Evolutionary conservation across 2,888 invertebrate species (phyloP).

Genomic region (Chloroclysta siterata): DNA sequence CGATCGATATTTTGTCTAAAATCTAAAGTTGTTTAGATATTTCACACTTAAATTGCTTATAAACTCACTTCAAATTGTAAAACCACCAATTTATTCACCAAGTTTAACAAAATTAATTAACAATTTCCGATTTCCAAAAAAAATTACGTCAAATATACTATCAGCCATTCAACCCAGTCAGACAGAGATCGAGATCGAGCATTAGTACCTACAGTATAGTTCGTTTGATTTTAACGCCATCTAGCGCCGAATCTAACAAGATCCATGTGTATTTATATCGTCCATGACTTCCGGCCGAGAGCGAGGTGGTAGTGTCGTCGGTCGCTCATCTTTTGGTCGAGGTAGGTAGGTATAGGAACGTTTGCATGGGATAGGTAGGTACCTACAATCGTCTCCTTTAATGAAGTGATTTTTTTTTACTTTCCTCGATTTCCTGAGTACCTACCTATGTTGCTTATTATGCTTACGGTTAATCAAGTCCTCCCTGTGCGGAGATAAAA

Average conservation of each 20-base stretch:
- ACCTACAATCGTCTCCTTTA: too few relatives aligned
- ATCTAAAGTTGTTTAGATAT: conserved; percentile 37
- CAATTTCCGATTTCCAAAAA: conserved; percentile 55
- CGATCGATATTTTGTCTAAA: conserved; percentile 41
- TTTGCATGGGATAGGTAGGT: too few relatives aligned
- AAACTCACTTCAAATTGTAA: conserved; percentile 25
- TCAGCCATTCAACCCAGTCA: conserved; percentile 71
- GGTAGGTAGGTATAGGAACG: too few relatives aligned
- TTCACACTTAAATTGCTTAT: conserved; percentile 33
- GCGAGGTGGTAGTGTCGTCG: too few relatives aligned
- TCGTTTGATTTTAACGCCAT: conserved; percentile 56
- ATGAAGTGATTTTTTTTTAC: too few relatives aligned
- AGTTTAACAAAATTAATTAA: conserved; percentile 30
- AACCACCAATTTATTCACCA: conserved; percentile 43
- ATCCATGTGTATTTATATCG: background rate
- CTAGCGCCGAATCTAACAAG: conserved; percentile 46
- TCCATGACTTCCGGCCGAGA: too few relatives aligned
- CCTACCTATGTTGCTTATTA: too few relatives aligned
- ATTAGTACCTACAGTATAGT: conserved; percentile 40
- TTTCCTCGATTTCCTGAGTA: too few relatives aligned
- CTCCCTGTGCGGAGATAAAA: too few relatives aligned
- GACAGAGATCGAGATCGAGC: conserved; percentile 41
- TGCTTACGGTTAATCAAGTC: too few relatives aligned
- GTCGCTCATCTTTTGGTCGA: too few relatives aligned
- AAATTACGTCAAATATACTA: conserved; percentile 53